Percentiles rank a stretch among this genome's conserved stretches.
Evolutionary conservation across 92 coral and sea anemone genomes (phyloP).

Genomic region (Hydrozoanthus gracilis): DNA sequence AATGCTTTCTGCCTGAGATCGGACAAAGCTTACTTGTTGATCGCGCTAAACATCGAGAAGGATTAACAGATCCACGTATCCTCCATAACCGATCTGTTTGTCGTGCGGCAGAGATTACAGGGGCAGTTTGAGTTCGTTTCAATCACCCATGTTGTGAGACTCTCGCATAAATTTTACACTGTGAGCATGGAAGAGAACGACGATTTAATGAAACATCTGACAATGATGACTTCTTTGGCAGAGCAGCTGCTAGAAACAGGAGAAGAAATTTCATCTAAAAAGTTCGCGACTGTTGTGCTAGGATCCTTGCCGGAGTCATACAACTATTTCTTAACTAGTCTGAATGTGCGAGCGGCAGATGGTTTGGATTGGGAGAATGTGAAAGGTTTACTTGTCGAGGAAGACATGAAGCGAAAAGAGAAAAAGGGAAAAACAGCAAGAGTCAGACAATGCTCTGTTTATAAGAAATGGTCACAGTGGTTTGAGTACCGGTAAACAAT

Average conservation of each 20-base stretch:
- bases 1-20: slow-evolving; percentile 67
- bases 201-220: slow-evolving; percentile 63
- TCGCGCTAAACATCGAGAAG: slow-evolving; percentile 71
- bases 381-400: slow-evolving; percentile 60
- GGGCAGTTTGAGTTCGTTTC: slow-evolving; percentile 75
- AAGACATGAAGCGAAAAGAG: slow-evolving; percentile 54
- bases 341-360: slow-evolving; percentile 64
- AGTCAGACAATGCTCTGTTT: slow-evolving; percentile 50
- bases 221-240: slow-evolving; percentile 45
- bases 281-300: slow-evolving; percentile 69
- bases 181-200: slow-evolving; percentile 67
- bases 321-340: slow-evolving; percentile 66
- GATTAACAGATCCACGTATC: slow-evolving; percentile 70
- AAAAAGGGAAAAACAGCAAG: slow-evolving; percentile 44
- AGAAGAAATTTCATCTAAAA: slow-evolving; percentile 69
- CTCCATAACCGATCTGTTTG: slow-evolving; percentile 60
- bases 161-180: slow-evolving; percentile 65
- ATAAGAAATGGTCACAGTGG: neutral
- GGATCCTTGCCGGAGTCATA: slow-evolving; percentile 74
- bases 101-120: slow-evolving; percentile 63
- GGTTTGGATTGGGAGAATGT: slow-evolving; percentile 77
- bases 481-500: no score
- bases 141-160: slow-evolving; percentile 69
- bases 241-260: slow-evolving; percentile 53
- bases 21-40: slow-evolving; percentile 73